These are phyloP conservation scores for Congeria kusceri DNA, from an alignment of 2,888 invertebrate genomes.

Conservation along the genomic window DNA sequence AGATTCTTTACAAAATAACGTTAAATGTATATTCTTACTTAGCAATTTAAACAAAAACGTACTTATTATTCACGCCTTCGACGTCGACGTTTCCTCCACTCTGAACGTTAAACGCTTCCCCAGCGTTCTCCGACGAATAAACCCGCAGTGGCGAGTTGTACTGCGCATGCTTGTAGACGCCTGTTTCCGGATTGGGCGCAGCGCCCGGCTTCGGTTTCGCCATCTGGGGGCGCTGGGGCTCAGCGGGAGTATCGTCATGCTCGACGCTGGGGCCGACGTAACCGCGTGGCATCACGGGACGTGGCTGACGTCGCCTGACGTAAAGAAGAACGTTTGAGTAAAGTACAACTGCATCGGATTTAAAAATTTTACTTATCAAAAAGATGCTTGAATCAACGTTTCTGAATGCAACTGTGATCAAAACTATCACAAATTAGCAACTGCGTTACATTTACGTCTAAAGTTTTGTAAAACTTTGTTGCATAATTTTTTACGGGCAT, in stretches of 20 bases:
- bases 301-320: slow-evolving; percentile 61
- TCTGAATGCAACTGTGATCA: too few species aligned
- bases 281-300: slow-evolving; percentile 67
- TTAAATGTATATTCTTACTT: too few species aligned
- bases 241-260: slow-evolving; percentile 37
- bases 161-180: slow-evolving; percentile 71
- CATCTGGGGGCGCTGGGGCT: slow-evolving; percentile 29
- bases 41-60: not conserved
- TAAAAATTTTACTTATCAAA: too few species aligned
- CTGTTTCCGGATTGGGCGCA: slow-evolving; percentile 48
- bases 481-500: too few species aligned
- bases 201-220: slow-evolving; percentile 50
- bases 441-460: too few species aligned
- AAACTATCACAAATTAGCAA: too few species aligned
- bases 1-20: too few species aligned
- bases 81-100: slow-evolving; percentile 58
- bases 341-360: too few species aligned
- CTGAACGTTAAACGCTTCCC: slow-evolving; percentile 59
- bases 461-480: too few species aligned
- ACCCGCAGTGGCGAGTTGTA: slow-evolving; percentile 83
- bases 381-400: too few species aligned
- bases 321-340: not conserved
- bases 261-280: slow-evolving; percentile 66
- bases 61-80: slow-evolving; percentile 59
- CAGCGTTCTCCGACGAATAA: slow-evolving; percentile 81